Percentiles rank a stretch among this genome's conserved stretches.
These are phyloP conservation scores for Anthonomus grandis DNA, from an alignment of 1,140 invertebrate species.

Conservation along the genomic window DNA sequence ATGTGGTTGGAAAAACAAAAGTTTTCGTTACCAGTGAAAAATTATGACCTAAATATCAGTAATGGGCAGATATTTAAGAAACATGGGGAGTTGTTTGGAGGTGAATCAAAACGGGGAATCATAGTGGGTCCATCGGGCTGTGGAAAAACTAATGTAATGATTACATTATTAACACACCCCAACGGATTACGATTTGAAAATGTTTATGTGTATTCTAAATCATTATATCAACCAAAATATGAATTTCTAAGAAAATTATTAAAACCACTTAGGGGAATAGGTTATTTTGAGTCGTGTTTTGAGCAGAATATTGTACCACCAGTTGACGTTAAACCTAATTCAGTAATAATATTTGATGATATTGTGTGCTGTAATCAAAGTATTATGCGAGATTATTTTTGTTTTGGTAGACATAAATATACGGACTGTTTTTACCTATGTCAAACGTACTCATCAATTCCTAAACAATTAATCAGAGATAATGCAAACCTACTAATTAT, in stretches of 20 bases:
- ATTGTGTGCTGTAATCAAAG: conserved; percentile 43
- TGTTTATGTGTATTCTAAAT: conserved; percentile 48
- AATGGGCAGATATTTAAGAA: no score
- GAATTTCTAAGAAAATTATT: conserved; percentile 37
- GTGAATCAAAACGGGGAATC: conserved; percentile 26
- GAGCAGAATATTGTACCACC: conserved; percentile 35
- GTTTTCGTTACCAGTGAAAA: no score
- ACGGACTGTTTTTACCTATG: conserved; percentile 44
- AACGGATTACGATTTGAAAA: conserved; percentile 47
- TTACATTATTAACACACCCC: conserved; percentile 36
- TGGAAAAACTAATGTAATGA: conserved; percentile 47
- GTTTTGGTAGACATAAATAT: conserved; percentile 41
- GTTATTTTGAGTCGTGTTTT: conserved; percentile 34
- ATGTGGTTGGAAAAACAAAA: no score
- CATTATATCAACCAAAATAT: conserved; percentile 45
- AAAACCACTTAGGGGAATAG: conserved; percentile 35
- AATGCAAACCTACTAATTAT: conserved; percentile 47
- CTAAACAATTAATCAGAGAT: conserved; percentile 48
- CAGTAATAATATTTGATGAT: conserved; percentile 47
- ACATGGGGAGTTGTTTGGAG: background rate
- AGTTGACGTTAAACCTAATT: conserved; percentile 34
- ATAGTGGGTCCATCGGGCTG: conserved; percentile 39
- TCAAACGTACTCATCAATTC: conserved; percentile 47
- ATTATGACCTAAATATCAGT: no score
- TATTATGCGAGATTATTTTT: conserved; percentile 44